A percentile compares a stretch with the other conserved stretches of the same genome.
These are phyloP conservation scores for Thymelicus sylvestris DNA, from an alignment of 2,888 invertebrate genomes.

Conservation along the genomic window DNA sequence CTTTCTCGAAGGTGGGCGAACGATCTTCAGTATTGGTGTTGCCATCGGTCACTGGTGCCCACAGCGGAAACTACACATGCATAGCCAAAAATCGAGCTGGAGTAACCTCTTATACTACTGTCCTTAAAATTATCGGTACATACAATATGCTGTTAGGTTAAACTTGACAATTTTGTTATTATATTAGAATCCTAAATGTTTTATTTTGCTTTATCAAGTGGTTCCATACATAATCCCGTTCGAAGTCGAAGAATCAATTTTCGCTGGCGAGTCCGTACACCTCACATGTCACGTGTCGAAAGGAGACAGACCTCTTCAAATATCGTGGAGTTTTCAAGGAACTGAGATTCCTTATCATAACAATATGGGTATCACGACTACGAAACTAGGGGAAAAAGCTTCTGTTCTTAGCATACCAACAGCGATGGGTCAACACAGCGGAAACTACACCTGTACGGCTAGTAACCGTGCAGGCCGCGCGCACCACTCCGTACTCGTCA, in stretches of 20 bases:
- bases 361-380: constrained; percentile 81
- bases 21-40: constrained; percentile 80
- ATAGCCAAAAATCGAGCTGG: constrained; percentile 83
- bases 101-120: constrained; percentile 74
- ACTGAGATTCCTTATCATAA: constrained; percentile 83
- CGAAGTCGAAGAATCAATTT: constrained; percentile 87
- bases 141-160: constrained; percentile 21
- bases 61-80: constrained; percentile 86
- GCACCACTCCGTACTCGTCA: constrained; percentile 83
- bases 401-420: constrained; percentile 85
- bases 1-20: constrained; percentile 72
- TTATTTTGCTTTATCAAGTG: constrained; percentile 60
- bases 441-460: constrained; percentile 87
- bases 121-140: constrained; percentile 82
- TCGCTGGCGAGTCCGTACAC: constrained; percentile 88
- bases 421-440: constrained; percentile 85
- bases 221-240: constrained; percentile 88
- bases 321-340: constrained; percentile 89
- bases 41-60: constrained; percentile 76
- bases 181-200: constrained; percentile 43
- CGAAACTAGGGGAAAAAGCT: constrained; percentile 82
- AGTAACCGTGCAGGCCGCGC: constrained; percentile 85
- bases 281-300: constrained; percentile 88
- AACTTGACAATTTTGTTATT: constrained; percentile 37
- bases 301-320: constrained; percentile 89